Conservation (phyloP, 2,888 invertebrate genomes). For the Brenthis ino region DNA sequence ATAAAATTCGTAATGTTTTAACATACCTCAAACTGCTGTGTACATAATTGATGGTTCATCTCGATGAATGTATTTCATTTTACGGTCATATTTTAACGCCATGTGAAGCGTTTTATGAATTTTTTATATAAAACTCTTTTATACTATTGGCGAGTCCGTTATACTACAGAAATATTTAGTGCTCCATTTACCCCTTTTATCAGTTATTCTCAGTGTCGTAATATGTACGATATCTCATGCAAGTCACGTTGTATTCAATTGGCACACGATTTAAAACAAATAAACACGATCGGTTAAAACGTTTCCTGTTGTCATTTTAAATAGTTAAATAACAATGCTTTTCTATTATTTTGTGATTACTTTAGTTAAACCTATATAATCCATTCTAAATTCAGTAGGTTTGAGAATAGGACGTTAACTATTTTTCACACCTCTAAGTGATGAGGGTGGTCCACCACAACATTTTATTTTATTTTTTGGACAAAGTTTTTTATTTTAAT, state of each 20-base stretch:
- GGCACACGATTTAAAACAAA: conserved; percentile 2
- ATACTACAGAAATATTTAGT: conserved; percentile 16
- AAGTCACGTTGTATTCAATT: conserved; percentile 15
- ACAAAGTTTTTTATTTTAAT: too few relatives aligned
- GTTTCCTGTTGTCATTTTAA: conserved; percentile 5
- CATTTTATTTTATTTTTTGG: too few relatives aligned
- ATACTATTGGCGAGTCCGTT: background rate
- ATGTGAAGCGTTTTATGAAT: background rate
- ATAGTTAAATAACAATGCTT: too few relatives aligned
- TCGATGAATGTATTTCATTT: conserved; percentile 5
- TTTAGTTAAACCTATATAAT: too few relatives aligned
- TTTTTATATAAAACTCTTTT: conserved; percentile 11
- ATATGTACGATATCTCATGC: conserved; percentile 11
- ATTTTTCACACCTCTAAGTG: too few relatives aligned
- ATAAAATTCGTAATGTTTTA: background rate
- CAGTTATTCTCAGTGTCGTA: conserved; percentile 14
- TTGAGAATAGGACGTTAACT: too few relatives aligned
- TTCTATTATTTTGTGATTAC: too few relatives aligned
- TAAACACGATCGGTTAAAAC: conserved; percentile 2
- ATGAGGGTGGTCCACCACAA: too few relatives aligned
- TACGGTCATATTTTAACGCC: conserved; percentile 8
- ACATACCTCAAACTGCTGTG: background rate
- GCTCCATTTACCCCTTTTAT: conserved; percentile 8
- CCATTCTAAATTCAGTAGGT: too few relatives aligned
- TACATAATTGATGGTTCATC: conserved; percentile 1